Percentiles rank a stretch among this genome's conserved stretches.
phyloP scores from a whole-genome alignment of 2,797 vertebrate species.

The Microtus obscurus region DNA sequence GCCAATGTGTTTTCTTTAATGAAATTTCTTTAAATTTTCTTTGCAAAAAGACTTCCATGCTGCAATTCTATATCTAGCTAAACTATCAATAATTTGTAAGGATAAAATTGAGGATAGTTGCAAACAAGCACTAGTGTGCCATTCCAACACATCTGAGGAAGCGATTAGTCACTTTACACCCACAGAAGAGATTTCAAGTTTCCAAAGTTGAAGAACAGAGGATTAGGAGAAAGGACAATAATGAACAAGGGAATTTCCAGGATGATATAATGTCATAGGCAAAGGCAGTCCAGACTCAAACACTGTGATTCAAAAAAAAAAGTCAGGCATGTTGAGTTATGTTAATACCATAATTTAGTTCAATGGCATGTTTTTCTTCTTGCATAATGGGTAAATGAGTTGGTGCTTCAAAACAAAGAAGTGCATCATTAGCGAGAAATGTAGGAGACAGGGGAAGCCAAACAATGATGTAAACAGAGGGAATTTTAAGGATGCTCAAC shows the following conservation, averaged over 20 bases:
- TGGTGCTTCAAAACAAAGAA: conserved; percentile 48
- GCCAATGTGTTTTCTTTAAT: background rate
- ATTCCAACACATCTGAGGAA: background rate
- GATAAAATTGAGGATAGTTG: conserved; percentile 26
- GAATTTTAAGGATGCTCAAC: conserved; percentile 11
- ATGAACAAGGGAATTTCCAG: conserved; percentile 59
- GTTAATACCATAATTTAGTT: conserved; percentile 8
- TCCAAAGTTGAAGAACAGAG: background rate
- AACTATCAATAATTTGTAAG: conserved; percentile 7
- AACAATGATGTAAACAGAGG: conserved; percentile 48
- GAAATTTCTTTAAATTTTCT: background rate
- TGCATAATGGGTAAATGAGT: conserved; percentile 51
- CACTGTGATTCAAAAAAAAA: conserved; percentile 63
- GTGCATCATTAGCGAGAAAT: background rate
- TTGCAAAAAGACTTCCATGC: background rate
- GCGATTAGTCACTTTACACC: background rate
- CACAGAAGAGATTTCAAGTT: background rate
- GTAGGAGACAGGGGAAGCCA: background rate
- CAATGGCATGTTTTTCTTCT: conserved; percentile 30
- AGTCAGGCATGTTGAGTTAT: background rate
- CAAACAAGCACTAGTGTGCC: background rate
- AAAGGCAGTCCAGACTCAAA: conserved; percentile 12
- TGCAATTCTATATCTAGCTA: conserved; percentile 51
- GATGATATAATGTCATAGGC: background rate
- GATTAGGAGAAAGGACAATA: conserved; percentile 37